Evolutionary conservation across 2,113 vertebrate species (phyloP).

Genomic region (Microtus montanus): DNA sequence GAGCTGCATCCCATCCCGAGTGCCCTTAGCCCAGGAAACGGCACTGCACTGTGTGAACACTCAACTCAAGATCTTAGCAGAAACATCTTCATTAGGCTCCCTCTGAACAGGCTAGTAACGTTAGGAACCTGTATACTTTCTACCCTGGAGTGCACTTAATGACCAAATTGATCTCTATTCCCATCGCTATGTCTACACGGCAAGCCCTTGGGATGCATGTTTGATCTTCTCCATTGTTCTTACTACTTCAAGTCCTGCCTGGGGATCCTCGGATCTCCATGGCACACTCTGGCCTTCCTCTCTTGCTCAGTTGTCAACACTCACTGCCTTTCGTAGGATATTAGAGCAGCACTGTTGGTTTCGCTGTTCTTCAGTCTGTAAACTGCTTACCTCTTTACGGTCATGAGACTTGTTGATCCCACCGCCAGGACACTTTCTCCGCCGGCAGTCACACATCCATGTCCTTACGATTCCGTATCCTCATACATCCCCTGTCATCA

Average conservation of each 20-base stretch:
- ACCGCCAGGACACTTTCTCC: neutral
- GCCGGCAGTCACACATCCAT: accelerated
- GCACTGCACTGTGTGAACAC: neutral
- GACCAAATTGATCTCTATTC: neutral
- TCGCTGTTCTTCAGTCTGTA: neutral
- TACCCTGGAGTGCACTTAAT: neutral
- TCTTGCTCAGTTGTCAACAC: neutral
- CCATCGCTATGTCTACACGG: neutral
- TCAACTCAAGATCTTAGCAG: neutral
- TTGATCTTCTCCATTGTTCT: neutral
- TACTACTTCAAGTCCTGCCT: neutral
- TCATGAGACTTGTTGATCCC: neutral
- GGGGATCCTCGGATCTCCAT: neutral
- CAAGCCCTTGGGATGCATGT: neutral
- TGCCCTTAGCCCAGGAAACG: neutral
- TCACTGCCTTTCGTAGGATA: neutral
- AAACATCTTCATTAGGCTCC: neutral
- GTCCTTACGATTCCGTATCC: neutral
- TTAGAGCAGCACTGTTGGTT: neutral
- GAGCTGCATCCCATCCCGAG: accelerated
- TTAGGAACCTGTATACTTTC: neutral
- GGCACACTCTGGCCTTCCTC: neutral
- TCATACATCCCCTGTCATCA: neutral
- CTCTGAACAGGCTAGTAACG: neutral
- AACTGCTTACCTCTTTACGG: neutral